phyloP scores from a whole-genome alignment of 2,113 vertebrate species.

The Butorides virescens region DNA sequence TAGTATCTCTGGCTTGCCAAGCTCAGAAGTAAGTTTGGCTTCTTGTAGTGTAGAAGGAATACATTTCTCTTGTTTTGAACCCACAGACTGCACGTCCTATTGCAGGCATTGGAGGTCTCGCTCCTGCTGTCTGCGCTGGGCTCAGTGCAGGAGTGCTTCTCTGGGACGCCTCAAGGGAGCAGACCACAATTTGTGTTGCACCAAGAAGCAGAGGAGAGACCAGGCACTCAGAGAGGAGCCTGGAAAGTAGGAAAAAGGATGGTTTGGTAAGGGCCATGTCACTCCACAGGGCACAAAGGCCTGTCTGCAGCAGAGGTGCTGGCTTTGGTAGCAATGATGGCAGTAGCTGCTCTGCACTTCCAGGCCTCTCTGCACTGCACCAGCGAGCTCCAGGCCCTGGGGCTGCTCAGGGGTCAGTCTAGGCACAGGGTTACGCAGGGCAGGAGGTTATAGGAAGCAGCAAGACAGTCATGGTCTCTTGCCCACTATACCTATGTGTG shows the following conservation, averaged over 20 bases:
- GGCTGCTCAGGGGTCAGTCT: neutral
- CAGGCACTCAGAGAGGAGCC: neutral
- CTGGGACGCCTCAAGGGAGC: neutral
- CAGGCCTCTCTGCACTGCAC: neutral
- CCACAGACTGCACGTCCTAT: neutral
- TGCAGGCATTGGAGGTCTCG: neutral
- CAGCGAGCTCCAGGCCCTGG: neutral
- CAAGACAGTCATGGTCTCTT: neutral
- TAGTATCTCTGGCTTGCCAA: neutral
- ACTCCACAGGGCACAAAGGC: neutral
- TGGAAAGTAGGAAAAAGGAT: neutral
- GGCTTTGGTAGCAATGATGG: neutral
- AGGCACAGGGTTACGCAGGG: neutral
- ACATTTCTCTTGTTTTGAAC: neutral
- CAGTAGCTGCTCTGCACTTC: neutral
- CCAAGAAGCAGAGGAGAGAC: neutral
- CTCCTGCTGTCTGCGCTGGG: rapidly evolving
- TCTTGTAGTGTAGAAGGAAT: neutral
- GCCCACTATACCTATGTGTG: neutral
- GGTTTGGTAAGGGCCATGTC: neutral
- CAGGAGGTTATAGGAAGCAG: neutral
- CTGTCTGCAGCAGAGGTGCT: neutral
- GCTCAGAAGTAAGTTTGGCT: neutral
- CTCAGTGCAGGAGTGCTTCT: neutral
- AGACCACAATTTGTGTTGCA: neutral